Base-by-base conservation (phyloP, 2,888 invertebrate species). In the Apamea monoglypha region DNA sequence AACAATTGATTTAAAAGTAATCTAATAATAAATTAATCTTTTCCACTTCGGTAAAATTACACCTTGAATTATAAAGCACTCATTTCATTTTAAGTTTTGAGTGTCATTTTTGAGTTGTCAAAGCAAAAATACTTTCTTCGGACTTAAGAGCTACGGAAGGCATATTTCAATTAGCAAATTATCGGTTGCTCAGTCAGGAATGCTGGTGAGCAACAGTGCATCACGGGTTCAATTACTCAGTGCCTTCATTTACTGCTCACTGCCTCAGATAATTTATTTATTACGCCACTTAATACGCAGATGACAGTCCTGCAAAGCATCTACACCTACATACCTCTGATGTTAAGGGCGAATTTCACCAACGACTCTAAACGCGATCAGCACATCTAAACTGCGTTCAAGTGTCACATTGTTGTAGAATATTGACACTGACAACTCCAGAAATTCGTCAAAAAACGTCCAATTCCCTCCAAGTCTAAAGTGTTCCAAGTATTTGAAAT, bases 251-350 rank as follows among this genome's bases (percentile, higher is more conserved):
- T 61, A 56, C 74, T 64, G 72, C 74, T 50, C 56, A 83, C 53
- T 87, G 44, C 61, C 36, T 44, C 53, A 53, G 36, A 29, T 78
- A 79, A 72, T 78, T 69, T 70, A 76, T 70, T 66, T 82, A 76
- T 85, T 72, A 53, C 56, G 5, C 63, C 29, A 76, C 44, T 76
- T 75, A 75, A 86, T 72, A 69, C 59, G 71, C 61, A 66, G 78
- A 61, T 86, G 78, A 78, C 83, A 86, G 70, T 82, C 1, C 29
- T 47, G 14, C 29, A n/a, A 80, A 56, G n/a, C 47, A 47, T 47
- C 61, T 63, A 59, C 32, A 56, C n/a, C n/a, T n/a, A 21, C 18
- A 7, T 21, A 50, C 7, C 53, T 21, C 21, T 8, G 8, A 21
- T 21, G 21, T 18, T 53, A 53, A 53, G 21, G 50, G 21, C 53